phyloP scores from a whole-genome alignment of 2,113 vertebrate species.

The Grammomys dolichurus region DNA sequence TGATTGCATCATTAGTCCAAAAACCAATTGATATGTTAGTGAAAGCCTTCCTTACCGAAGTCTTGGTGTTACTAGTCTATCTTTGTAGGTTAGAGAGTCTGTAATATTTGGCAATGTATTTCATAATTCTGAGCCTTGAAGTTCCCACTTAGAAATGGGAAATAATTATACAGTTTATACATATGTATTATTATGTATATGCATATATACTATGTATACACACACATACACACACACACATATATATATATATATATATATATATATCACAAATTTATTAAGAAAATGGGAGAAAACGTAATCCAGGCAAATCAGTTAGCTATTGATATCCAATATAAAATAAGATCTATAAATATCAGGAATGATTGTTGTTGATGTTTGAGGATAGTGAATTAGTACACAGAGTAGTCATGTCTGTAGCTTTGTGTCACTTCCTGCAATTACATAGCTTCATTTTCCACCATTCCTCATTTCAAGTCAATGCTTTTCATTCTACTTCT shows the following conservation, averaged over 20 bases:
- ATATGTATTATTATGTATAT: neutral
- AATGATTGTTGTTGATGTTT: neutral
- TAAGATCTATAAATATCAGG: neutral
- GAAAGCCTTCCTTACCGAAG: neutral
- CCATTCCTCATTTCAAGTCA: neutral
- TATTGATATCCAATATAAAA: neutral
- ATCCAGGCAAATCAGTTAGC: neutral
- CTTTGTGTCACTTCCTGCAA: neutral
- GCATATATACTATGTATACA: neutral
- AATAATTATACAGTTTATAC: neutral
- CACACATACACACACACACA: too few species aligned
- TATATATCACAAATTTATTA: neutral
- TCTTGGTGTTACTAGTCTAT: neutral
- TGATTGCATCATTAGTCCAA: neutral
- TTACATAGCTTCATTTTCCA: neutral
- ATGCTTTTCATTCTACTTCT: neutral
- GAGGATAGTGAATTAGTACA: neutral
- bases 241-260: neutral
- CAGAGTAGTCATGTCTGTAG: neutral
- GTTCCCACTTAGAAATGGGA: neutral
- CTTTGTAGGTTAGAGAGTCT: neutral
- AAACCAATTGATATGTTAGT: neutral
- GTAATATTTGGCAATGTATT: neutral
- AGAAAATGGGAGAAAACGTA: neutral
- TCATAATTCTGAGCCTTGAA: neutral